These are phyloP conservation scores for Andrena camellia DNA, from an alignment of 2,888 invertebrate genomes.

Conservation along the genomic window DNA sequence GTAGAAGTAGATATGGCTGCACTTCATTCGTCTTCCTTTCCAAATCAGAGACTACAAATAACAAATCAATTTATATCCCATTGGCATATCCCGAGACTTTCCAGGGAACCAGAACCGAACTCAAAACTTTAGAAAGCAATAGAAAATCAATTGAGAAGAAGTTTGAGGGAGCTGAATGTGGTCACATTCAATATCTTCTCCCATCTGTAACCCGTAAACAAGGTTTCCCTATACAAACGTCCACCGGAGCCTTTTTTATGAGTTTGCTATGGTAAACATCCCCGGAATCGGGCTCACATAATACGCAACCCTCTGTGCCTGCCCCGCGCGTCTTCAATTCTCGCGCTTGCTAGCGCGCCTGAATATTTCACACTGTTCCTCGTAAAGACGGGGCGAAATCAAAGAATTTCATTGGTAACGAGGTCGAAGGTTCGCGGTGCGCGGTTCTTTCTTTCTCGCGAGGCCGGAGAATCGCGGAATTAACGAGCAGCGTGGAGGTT, in stretches of 20 bases:
- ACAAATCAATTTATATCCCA: not conserved
- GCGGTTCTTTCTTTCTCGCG: conserved; percentile 2
- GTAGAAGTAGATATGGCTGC: not conserved
- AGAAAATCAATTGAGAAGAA: not conserved
- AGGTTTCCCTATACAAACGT: not conserved
- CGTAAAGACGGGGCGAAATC: conserved; percentile 2
- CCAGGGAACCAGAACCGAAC: not conserved
- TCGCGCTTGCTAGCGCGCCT: not conserved
- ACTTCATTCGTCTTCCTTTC: not conserved
- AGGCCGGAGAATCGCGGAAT: conserved; percentile 15
- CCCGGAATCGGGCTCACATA: not conserved
- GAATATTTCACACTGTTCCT: conserved; percentile 16
- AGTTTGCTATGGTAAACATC: not conserved
- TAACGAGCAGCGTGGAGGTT: conserved; percentile 21
- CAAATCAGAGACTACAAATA: not conserved
- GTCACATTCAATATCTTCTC: not conserved
- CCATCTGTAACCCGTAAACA: not conserved
- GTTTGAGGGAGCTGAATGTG: not conserved
- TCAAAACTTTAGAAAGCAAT: not conserved
- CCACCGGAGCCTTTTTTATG: not conserved
- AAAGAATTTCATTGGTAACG: conserved; percentile 16
- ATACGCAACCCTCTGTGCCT: not conserved
- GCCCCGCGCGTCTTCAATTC: not conserved
- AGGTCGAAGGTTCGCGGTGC: not conserved
- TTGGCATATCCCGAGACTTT: not conserved